A percentile compares a stretch with the other conserved stretches of the same genome.
Evolutionary conservation across 2,113 vertebrate genomes (phyloP).

Genomic region (Mugil cephalus): DNA sequence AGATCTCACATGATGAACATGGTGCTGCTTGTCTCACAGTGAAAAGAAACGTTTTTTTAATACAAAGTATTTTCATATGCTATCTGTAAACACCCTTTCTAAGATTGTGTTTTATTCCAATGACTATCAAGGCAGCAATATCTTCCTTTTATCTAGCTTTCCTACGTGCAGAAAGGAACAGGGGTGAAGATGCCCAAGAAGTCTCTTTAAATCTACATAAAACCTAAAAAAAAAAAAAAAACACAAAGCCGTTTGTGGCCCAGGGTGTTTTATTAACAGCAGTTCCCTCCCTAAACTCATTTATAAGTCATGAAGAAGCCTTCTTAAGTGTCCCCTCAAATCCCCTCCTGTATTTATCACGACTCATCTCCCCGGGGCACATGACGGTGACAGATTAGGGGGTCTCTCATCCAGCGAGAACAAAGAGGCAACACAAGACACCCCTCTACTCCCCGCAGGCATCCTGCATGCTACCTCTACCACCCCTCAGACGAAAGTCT

Average conservation of each 20-base stretch:
- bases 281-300: slow-evolving; percentile 64
- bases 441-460: slow-evolving; percentile 30
- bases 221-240: slow-evolving; percentile 8
- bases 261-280: slow-evolving; percentile 54
- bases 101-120: neutral
- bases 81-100: neutral
- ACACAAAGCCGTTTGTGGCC: slow-evolving; percentile 41
- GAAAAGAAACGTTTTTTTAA: neutral
- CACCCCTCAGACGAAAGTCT: slow-evolving; percentile 10
- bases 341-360: slow-evolving; percentile 74
- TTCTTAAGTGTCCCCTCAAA: slow-evolving; percentile 71
- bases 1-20: neutral
- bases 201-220: slow-evolving; percentile 4
- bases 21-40: neutral
- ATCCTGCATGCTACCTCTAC: slow-evolving; percentile 28
- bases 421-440: slow-evolving; percentile 67
- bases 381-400: slow-evolving; percentile 73
- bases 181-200: neutral
- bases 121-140: neutral
- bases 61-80: neutral
- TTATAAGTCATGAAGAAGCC: slow-evolving; percentile 79
- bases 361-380: slow-evolving; percentile 63
- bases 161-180: neutral
- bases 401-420: slow-evolving; percentile 62
- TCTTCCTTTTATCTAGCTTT: slow-evolving; percentile 2